Evolutionary conservation across 2,888 invertebrate genomes (phyloP).

Genomic region (Aradus depressus): DNA sequence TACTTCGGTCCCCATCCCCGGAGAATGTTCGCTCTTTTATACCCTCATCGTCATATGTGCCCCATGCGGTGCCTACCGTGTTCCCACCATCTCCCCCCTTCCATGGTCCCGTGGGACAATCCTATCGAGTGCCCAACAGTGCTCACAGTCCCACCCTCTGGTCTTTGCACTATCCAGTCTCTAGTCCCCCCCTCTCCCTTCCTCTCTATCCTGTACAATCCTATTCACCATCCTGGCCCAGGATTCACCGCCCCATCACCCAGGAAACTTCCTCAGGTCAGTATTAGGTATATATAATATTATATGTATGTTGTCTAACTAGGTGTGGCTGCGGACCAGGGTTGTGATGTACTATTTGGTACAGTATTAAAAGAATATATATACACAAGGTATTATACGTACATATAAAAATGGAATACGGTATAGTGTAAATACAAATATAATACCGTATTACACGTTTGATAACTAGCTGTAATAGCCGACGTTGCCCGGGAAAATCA

Average conservation of each 20-base stretch:
- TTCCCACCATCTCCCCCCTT: conserved; percentile 12
- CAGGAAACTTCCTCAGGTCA: conserved; percentile 29
- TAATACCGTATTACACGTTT: neutral
- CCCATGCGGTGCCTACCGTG: neutral
- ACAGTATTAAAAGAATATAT: neutral
- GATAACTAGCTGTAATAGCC: too few relatives aligned
- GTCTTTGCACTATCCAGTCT: conserved; percentile 24
- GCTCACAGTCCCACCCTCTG: conserved; percentile 33
- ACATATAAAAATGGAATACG: neutral
- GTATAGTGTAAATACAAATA: too few relatives aligned
- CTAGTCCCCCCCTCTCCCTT: conserved; percentile 27
- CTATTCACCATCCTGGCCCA: conserved; percentile 27
- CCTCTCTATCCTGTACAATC: conserved; percentile 26
- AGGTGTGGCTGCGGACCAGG: too few relatives aligned
- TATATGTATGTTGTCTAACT: neutral
- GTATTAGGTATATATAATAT: neutral
- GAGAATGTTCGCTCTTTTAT: conserved; percentile 34
- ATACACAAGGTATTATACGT: neutral
- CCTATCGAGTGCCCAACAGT: conserved; percentile 35
- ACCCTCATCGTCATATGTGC: neutral
- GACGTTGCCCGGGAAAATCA: too few relatives aligned
- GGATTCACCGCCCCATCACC: conserved; percentile 28
- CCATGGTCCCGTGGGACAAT: conserved; percentile 30
- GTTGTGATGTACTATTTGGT: neutral
- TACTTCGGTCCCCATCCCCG: conserved; percentile 40